These are phyloP conservation scores for Galbula dea DNA, from an alignment of 2,113 vertebrate genomes.

Conservation along the genomic window DNA sequence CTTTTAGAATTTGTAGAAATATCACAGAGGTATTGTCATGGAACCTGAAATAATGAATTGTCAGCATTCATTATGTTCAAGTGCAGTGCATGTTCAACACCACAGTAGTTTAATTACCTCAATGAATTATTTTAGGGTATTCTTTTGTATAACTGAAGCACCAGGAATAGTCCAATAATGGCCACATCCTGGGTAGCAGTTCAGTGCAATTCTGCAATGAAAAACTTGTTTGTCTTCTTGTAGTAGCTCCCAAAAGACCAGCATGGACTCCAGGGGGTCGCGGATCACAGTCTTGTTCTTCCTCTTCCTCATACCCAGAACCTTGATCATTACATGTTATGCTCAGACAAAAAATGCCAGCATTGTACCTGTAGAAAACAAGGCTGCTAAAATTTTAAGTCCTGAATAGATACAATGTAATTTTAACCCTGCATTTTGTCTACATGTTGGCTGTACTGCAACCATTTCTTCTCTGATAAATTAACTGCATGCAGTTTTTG, in stretches of 20 bases:
- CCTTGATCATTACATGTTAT: background rate
- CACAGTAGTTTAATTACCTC: background rate
- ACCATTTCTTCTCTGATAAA: slow-evolving; percentile 28
- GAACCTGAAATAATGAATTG: slow-evolving; percentile 29
- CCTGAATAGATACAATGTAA: background rate
- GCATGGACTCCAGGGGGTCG: background rate
- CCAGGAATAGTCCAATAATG: background rate
- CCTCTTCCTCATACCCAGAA: background rate
- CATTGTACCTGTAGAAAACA: background rate
- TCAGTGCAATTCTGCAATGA: background rate
- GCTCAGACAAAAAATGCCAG: background rate
- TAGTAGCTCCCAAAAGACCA: background rate
- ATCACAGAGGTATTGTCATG: background rate
- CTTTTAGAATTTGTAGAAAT: background rate
- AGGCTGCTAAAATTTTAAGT: background rate
- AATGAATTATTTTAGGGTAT: slow-evolving; percentile 15
- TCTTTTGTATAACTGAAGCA: background rate
- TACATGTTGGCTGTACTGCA: background rate
- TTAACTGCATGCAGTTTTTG: slow-evolving; percentile 30
- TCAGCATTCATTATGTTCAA: background rate
- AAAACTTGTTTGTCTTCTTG: background rate
- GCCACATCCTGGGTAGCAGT: background rate
- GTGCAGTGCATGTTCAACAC: background rate
- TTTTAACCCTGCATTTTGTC: background rate
- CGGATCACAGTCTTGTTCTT: background rate